phyloP scores from a whole-genome alignment of 2,888 invertebrate species.

The Antitype chi region DNA sequence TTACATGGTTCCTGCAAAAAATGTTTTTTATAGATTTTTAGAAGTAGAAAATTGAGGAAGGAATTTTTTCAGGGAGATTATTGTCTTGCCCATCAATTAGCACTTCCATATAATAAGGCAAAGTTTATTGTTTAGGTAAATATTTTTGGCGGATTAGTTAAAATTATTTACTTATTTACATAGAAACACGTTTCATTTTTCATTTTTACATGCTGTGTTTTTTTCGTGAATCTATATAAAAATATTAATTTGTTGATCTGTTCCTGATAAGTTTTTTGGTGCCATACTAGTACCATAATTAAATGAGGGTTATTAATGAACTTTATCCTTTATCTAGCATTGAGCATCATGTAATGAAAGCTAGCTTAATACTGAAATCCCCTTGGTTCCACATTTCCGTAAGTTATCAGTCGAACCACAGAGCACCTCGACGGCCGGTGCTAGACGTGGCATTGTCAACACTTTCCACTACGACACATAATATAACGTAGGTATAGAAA shows the following conservation, averaged over 20 bases:
- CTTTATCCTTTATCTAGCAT: background rate
- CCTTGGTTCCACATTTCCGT: background rate
- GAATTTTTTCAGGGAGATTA: slow-evolving; percentile 8
- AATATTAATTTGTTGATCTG: no score
- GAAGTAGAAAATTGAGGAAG: background rate
- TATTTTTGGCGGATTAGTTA: background rate
- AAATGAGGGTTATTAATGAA: background rate
- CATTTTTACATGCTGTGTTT: no score
- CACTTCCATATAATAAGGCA: background rate
- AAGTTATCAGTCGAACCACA: slow-evolving; percentile 4
- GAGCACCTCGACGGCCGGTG: background rate
- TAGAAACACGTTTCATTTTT: background rate
- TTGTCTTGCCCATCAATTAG: background rate
- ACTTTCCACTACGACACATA: background rate
- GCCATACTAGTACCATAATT: background rate
- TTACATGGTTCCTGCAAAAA: slow-evolving; percentile 18
- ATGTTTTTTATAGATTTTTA: slow-evolving; percentile 20
- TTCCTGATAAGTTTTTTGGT: no score
- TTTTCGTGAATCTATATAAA: no score
- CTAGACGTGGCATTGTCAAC: background rate
- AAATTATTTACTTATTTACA: no score
- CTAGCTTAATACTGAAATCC: background rate
- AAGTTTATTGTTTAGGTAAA: background rate
- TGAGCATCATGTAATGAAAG: slow-evolving; percentile 3
- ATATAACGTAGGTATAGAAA: no score